Evolutionary conservation across 1,140 invertebrate genomes (phyloP), one percentile per base, ranked within the genome.

Genomic region (Armadillidium nasatum): DNA sequence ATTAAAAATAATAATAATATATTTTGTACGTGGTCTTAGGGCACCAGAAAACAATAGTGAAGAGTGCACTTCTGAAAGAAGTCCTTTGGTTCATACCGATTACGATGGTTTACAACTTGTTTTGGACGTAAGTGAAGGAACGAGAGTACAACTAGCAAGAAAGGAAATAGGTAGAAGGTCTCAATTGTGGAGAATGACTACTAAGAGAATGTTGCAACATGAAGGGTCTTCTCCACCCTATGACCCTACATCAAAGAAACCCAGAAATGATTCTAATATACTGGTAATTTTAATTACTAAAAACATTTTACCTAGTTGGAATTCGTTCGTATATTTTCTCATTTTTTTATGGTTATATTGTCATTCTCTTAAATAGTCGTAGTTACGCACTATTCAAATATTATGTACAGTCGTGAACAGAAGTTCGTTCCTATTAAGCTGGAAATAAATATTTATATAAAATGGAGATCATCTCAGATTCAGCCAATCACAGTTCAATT

Each of bases 171-270:
- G 94, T 0, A 92, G 92, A 83, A 88, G 96, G 77, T 91, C 90
- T 0, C 96, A 99, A 85, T 84, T 99, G n/a, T 99, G 97, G 97
- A 87, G 94, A 22, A 93, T 97, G 88, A 96, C 94, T 68, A 89
- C 90, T 0, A 89, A 89, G 81, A 93, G 93, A 2, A 91, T 95
- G 85, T 85, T 99, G 44, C 91, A 97, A 81, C 96, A 99, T 84
- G 95, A 98, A 87, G 96, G 96, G 78, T 93, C 92, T 10, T 86
- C 86, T 77, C 85, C 88, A 13, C 88, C 89, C 4, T 80, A 85
- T 45, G 88, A 89, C 82, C 86, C 87, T 6, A 60, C 79, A 0
- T 74, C 70, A 23, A 76, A 76, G 67, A 79, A 79, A 21, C 7
- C 77, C 44, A 50, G 68, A 7, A 78, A 73, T 45, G 69, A 74